Conservation (phyloP, 2,113 vertebrate species). For the Copsychus sechellarum region DNA sequence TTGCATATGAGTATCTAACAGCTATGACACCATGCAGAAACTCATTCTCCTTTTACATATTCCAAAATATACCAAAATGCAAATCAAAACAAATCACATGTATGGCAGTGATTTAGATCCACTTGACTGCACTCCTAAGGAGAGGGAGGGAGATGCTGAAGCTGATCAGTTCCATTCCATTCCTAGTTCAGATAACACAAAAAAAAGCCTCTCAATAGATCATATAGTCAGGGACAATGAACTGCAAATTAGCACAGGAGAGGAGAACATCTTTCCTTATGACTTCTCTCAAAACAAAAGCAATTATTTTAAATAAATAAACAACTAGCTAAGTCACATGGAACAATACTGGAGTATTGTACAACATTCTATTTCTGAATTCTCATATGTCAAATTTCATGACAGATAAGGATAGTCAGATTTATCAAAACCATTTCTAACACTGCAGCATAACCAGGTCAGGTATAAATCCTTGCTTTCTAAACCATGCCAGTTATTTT, state of each 20-base stretch:
- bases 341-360: not conserved
- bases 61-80: not conserved
- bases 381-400: not conserved
- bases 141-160: not conserved
- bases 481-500: not conserved
- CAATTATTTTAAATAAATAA: not conserved
- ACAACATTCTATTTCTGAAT: not conserved
- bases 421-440: not conserved
- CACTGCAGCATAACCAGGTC: not conserved
- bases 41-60: not conserved
- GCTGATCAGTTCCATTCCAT: not conserved
- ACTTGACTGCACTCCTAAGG: not conserved
- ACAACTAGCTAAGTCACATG: not conserved
- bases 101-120: not conserved
- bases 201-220: not conserved
- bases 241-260: not conserved
- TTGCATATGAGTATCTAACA: not conserved
- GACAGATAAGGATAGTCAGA: rapidly evolving
- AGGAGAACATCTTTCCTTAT: not conserved
- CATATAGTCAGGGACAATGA: rapidly evolving
- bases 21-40: not conserved
- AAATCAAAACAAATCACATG: not conserved
- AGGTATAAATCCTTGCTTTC: not conserved
- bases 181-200: rapidly evolving
- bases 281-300: not conserved